These are phyloP conservation scores for Pelosia muscerda DNA, from an alignment of 2,888 invertebrate genomes.

Conservation along the genomic window DNA sequence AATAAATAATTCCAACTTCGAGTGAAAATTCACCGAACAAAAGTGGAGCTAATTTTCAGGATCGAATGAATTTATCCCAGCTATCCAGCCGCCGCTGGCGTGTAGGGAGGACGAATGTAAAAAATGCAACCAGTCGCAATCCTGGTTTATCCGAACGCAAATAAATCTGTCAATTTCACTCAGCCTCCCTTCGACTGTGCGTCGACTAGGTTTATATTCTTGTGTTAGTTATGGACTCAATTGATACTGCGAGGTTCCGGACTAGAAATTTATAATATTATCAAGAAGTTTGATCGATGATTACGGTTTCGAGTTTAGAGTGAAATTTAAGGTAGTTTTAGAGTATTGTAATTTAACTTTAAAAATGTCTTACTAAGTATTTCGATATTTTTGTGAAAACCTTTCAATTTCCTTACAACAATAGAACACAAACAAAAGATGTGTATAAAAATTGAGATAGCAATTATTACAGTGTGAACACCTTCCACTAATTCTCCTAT, in stretches of 20 bases:
- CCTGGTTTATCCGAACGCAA: conserved; percentile 78
- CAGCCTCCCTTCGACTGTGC: conserved; percentile 72
- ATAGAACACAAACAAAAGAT: too few species aligned
- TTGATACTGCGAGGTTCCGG: conserved; percentile 1
- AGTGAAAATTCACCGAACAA: conserved; percentile 49
- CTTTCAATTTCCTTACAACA: too few species aligned
- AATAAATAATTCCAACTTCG: conserved; percentile 46
- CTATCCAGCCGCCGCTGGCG: conserved; percentile 28
- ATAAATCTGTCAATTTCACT: conserved; percentile 87
- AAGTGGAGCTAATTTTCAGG: conserved; percentile 53
- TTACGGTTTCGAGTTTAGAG: not conserved
- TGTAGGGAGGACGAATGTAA: conserved; percentile 61
- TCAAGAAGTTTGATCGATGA: not conserved
- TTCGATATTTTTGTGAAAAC: too few species aligned
- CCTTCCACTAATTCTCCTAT: too few species aligned
- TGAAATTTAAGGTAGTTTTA: too few species aligned
- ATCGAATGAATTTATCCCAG: conserved; percentile 53
- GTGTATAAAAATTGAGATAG: too few species aligned
- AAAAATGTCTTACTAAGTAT: too few species aligned
- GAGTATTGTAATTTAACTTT: too few species aligned
- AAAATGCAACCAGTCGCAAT: conserved; percentile 79
- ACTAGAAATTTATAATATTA: not conserved
- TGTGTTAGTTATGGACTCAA: conserved; percentile 31
- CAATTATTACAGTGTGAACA: too few species aligned
- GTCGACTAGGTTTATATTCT: conserved; percentile 43